Evolutionary conservation across 2,888 invertebrate genomes (phyloP).

Genomic region (Amblyjoppa proteus): DNA sequence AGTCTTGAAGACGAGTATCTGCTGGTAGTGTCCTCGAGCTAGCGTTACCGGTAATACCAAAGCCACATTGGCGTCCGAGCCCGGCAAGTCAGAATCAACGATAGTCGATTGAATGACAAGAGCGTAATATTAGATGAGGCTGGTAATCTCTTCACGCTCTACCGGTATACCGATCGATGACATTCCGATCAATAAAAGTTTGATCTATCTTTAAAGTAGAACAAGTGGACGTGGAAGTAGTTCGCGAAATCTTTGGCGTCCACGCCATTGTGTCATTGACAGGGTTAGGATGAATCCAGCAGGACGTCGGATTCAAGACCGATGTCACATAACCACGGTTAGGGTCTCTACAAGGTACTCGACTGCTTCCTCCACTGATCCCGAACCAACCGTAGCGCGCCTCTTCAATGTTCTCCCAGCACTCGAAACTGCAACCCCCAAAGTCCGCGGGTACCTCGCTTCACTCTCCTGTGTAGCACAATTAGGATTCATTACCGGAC

Average conservation of each 20-base stretch:
- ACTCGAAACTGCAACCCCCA: constrained; percentile 58
- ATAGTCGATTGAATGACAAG: neutral
- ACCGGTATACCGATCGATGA: neutral
- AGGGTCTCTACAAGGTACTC: constrained; percentile 27
- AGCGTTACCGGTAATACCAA: constrained; percentile 12
- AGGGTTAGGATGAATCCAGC: constrained; percentile 21
- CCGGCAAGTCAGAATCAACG: neutral
- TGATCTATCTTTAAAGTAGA: neutral
- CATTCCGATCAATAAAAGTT: neutral
- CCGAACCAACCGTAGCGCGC: constrained; percentile 38
- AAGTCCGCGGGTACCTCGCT: constrained; percentile 47
- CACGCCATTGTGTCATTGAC: constrained; percentile 35
- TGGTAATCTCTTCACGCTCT: neutral
- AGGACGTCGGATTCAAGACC: constrained; percentile 29
- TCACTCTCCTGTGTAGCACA: constrained; percentile 44
- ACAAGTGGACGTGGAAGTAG: neutral
- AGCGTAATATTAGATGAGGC: neutral
- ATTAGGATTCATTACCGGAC: constrained; percentile 67
- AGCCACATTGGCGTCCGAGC: constrained; percentile 6
- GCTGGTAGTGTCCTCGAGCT: neutral
- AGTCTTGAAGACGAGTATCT: constrained; percentile 7
- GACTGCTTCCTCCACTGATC: constrained; percentile 17
- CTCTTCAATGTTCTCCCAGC: constrained; percentile 40
- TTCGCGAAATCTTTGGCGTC: neutral
- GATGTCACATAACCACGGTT: constrained; percentile 47